Percentiles rank a stretch among this genome's conserved stretches.
phyloP scores from a whole-genome alignment of 2,113 vertebrate species.

The Typhlomys cinereus region DNA sequence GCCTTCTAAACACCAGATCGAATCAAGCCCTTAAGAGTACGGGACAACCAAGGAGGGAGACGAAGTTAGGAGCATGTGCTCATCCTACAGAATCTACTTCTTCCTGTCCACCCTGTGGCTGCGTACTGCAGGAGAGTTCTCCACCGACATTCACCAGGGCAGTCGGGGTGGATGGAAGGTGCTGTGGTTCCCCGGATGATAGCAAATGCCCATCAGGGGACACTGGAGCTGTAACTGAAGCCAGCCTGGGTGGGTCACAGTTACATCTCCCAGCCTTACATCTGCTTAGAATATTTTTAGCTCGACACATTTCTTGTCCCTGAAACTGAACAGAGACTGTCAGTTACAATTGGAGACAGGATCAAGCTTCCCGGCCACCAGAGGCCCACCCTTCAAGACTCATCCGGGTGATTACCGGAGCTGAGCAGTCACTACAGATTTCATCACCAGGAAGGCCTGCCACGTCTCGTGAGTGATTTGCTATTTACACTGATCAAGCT shows the following conservation, averaged over 20 bases:
- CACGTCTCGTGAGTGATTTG: slow-evolving; percentile 82
- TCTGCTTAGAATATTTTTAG: slow-evolving; percentile 83
- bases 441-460: slow-evolving; percentile 81
- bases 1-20: background rate
- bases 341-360: slow-evolving; percentile 70
- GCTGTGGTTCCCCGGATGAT: background rate
- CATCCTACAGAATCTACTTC: slow-evolving; percentile 74
- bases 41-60: slow-evolving; percentile 69
- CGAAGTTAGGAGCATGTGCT: slow-evolving; percentile 38
- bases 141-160: slow-evolving; percentile 8
- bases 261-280: slow-evolving; percentile 76
- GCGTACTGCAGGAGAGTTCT: slow-evolving; percentile 33
- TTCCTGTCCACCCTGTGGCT: slow-evolving; percentile 15
- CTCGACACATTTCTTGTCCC: slow-evolving; percentile 73
- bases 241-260: slow-evolving; percentile 44
- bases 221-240: slow-evolving; percentile 59
- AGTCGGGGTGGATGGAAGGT: background rate
- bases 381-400: slow-evolving; percentile 83
- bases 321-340: slow-evolving; percentile 70
- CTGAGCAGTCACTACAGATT: slow-evolving; percentile 78
- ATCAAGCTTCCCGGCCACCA: slow-evolving; percentile 73
- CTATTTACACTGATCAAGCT: slow-evolving; percentile 85
- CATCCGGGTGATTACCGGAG: slow-evolving; percentile 84
- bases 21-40: background rate
- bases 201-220: slow-evolving; percentile 45